These are phyloP conservation scores for Ammodytes marinus DNA, from an alignment of 2,113 vertebrate genomes.

Conservation along the genomic window DNA sequence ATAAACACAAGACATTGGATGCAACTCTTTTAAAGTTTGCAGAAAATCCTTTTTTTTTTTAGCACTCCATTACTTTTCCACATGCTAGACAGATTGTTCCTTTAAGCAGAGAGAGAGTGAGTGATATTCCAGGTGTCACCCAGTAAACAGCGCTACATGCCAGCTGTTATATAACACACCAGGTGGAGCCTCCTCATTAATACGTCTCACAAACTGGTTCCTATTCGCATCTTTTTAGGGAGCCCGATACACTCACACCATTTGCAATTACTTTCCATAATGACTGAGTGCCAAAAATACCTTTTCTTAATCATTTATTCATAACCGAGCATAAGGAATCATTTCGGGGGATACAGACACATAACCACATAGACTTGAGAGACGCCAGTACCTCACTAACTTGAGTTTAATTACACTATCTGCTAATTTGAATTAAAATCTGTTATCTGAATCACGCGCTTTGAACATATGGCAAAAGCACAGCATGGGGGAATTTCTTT, in stretches of 20 bases:
- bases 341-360: conserved; percentile 40
- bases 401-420: conserved; percentile 75
- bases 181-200: conserved; percentile 81
- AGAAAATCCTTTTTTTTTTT: no score
- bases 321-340: conserved; percentile 64
- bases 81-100: background rate
- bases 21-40: background rate
- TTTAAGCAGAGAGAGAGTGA: background rate
- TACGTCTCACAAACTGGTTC: conserved; percentile 70
- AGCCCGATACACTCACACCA: conserved; percentile 55
- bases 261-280: conserved; percentile 73
- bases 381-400: conserved; percentile 22
- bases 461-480: conserved; percentile 72
- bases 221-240: conserved; percentile 58
- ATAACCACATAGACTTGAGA: background rate
- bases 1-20: background rate
- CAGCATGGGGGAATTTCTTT: background rate
- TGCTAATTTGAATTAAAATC: conserved; percentile 76
- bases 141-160: conserved; percentile 31
- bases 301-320: conserved; percentile 57
- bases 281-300: conserved; percentile 63
- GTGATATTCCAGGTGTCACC: conserved; percentile 53
- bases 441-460: conserved; percentile 56
- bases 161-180: conserved; percentile 81
- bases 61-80: background rate